A percentile compares a stretch with the other conserved stretches of the same genome.
Conservation (phyloP, 1,140 invertebrate genomes). For the Diprion similis region DNA sequence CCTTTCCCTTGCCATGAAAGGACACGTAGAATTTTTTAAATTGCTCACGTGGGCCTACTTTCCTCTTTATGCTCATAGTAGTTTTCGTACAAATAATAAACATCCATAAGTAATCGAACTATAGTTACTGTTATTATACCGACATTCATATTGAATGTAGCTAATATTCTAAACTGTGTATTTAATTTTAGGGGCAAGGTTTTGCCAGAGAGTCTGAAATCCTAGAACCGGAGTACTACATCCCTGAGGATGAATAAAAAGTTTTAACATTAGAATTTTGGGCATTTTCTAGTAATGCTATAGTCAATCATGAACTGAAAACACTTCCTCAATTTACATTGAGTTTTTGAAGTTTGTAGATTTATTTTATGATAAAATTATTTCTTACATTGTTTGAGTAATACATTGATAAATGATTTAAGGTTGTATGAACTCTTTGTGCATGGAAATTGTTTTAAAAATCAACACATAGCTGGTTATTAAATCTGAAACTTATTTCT, state of each 20-base stretch:
- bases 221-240: constrained; percentile 30
- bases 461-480: neutral
- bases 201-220: constrained; percentile 39
- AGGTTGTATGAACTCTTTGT: neutral
- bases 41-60: neutral
- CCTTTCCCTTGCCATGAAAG: neutral
- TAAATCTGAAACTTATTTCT: neutral
- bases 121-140: constrained; percentile 1
- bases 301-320: constrained; percentile 4
- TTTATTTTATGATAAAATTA: neutral
- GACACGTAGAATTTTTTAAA: neutral
- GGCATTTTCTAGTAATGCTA: neutral
- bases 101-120: neutral
- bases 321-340: neutral
- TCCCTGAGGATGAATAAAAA: constrained; percentile 15
- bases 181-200: constrained; percentile 35
- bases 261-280: constrained; percentile 13
- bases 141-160: neutral
- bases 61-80: neutral
- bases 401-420: neutral
- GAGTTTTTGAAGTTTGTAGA: neutral
- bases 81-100: neutral
- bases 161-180: neutral
- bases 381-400: neutral
- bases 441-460: constrained; percentile 1